Evolutionary conservation across 2,113 vertebrate species (phyloP).

Genomic region (Diphyllodes magnificus): DNA sequence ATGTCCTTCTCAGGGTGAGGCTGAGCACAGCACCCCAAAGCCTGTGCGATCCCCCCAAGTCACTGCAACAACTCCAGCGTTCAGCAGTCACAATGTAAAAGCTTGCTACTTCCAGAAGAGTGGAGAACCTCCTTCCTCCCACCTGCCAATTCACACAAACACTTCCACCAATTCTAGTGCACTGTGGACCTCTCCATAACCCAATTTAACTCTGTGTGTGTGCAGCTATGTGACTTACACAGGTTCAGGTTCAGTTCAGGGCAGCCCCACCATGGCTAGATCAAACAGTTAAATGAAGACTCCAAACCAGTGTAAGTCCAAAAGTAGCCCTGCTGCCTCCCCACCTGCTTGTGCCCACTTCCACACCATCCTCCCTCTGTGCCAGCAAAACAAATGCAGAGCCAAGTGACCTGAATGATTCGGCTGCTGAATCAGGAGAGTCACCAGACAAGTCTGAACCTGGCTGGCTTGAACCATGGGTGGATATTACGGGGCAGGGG

Average conservation of each 20-base stretch:
- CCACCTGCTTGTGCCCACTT: neutral
- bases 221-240: neutral
- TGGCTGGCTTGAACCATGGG: fast-evolving
- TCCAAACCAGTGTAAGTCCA: neutral
- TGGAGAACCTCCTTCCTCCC: neutral
- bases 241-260: neutral
- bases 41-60: neutral
- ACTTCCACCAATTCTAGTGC: neutral
- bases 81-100: neutral
- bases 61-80: neutral
- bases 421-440: fast-evolving
- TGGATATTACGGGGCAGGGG: fast-evolving
- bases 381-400: neutral
- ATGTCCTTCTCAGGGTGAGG: neutral
- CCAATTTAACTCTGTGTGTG: neutral
- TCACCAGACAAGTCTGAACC: neutral
- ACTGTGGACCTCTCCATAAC: neutral
- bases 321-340: neutral
- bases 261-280: neutral
- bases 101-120: neutral
- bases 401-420: neutral
- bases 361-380: neutral
- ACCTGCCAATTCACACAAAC: neutral
- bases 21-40: neutral
- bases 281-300: neutral